These are phyloP conservation scores for Hassar affinis DNA, from an alignment of 2,113 vertebrate species.

Conservation along the genomic window DNA sequence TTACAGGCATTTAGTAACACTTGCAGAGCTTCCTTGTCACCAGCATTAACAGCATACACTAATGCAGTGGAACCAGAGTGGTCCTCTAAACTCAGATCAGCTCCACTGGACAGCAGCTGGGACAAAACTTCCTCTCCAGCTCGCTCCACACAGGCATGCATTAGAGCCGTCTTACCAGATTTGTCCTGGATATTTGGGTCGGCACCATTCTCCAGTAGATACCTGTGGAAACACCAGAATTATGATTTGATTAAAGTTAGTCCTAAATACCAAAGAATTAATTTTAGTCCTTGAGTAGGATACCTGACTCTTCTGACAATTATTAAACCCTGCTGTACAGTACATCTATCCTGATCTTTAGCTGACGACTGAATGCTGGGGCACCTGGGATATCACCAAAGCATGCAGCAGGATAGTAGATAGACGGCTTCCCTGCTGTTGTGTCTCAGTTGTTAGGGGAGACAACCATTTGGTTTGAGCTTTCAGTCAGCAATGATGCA, in stretches of 20 bases:
- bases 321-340: not conserved
- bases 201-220: conserved; percentile 86
- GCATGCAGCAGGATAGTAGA: not conserved
- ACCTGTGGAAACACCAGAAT: conserved; percentile 59
- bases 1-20: conserved; percentile 84
- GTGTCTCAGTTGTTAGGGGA: not conserved
- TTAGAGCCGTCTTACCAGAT: conserved; percentile 85
- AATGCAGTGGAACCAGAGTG: conserved; percentile 80
- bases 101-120: conserved; percentile 77
- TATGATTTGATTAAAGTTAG: not conserved
- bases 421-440: not conserved
- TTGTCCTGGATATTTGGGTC: conserved; percentile 95
- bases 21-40: conserved; percentile 79
- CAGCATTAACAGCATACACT: conserved; percentile 83
- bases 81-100: conserved; percentile 88
- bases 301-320: not conserved
- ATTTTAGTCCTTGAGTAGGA: not conserved
- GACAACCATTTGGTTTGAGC: not conserved
- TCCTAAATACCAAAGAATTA: not conserved
- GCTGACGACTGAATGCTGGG: not conserved
- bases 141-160: conserved; percentile 84
- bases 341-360: not conserved
- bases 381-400: not conserved
- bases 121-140: conserved; percentile 80
- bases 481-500: not conserved